A percentile compares a stretch with the other conserved stretches of the same genome.
These are phyloP conservation scores for Scomber scombrus DNA, from an alignment of 2,113 vertebrate species.

Conservation along the genomic window DNA sequence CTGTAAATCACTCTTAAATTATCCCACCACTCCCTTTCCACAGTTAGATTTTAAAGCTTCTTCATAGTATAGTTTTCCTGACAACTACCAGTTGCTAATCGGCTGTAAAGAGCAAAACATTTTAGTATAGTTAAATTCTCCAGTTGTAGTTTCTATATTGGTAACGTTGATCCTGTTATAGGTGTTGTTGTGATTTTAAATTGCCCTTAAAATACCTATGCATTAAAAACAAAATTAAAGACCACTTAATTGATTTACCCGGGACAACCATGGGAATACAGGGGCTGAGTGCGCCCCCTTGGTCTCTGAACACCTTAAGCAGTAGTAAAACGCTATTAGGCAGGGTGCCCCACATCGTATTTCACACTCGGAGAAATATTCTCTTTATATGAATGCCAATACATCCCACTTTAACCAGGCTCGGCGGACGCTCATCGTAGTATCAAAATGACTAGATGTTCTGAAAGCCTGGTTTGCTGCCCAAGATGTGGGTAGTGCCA, in stretches of 20 bases:
- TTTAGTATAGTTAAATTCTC: no score
- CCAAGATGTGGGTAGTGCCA: background rate
- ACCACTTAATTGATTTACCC: background rate
- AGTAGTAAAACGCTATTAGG: conserved; percentile 50
- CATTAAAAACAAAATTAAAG: conserved; percentile 8
- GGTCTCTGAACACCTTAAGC: conserved; percentile 32
- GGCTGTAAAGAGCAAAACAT: background rate
- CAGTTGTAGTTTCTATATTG: background rate
- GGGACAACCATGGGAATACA: background rate
- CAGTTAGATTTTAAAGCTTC: background rate
- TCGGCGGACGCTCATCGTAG: conserved; percentile 32
- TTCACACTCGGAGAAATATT: conserved; percentile 57
- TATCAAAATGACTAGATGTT: conserved; percentile 41
- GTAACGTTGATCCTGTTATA: background rate
- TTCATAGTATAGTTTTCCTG: background rate
- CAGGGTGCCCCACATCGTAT: conserved; percentile 28
- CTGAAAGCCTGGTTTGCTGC: conserved; percentile 1
- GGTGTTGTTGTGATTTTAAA: background rate
- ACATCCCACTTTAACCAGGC: conserved; percentile 55
- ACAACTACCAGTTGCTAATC: fast-evolving
- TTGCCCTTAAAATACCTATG: no score
- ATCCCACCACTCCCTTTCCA: conserved; percentile 36
- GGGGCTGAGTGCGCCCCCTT: conserved; percentile 24
- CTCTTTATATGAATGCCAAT: conserved; percentile 61
- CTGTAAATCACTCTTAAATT: conserved; percentile 75